Base-by-base conservation (phyloP, 2,888 invertebrate genomes). In the Ichneumoninae sp. region DNA sequence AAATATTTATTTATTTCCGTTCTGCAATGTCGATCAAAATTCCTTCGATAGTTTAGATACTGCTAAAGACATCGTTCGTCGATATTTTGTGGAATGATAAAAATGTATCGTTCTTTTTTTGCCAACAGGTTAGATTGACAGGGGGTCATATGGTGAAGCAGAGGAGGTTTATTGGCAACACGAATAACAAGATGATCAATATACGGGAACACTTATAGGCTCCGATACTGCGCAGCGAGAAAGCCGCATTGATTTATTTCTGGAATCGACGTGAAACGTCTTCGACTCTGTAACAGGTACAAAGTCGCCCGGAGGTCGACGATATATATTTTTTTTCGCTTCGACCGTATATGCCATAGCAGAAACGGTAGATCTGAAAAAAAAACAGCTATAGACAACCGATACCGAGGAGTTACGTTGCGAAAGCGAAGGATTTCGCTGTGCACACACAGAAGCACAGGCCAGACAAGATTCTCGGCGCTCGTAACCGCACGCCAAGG, bases 141-240 rank as follows among this genome's bases (percentile, higher is more conserved):
- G 89, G 88, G 68, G 91, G 92, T 82, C 92, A 91, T 88, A 92
- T 91, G 91, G 90, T 92, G 90, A 92, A 92, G 90, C 92, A 91
- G 90, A 92, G 92, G 90, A 87, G 92, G 87, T 92, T 92, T 81
- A 92, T 92, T 84, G 92, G 92, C 40, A 92, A 92, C 72, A 92
- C 92, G 74, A 92, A 92, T 68, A 92, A 92, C 89, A 91, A 92
- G 88, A 92, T 92, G 92, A 92, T 92, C 89, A 92, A 92, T 88
- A 92, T 92, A 91, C 90, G 92, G 88, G 88, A 92, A 91, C 87
- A 88, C 85, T 90, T 90, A 84, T 84, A 84, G 81, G 78, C 66
- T 75, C 60, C 22, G 36, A 57, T 50, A 60, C 26, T 65, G 78
- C 70, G 74, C 69, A 65, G 44, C 50, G 60, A 52, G 26, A 69